phyloP scores from a whole-genome alignment of 2,888 invertebrate genomes.

The Dicranocentrus wangi region DNA sequence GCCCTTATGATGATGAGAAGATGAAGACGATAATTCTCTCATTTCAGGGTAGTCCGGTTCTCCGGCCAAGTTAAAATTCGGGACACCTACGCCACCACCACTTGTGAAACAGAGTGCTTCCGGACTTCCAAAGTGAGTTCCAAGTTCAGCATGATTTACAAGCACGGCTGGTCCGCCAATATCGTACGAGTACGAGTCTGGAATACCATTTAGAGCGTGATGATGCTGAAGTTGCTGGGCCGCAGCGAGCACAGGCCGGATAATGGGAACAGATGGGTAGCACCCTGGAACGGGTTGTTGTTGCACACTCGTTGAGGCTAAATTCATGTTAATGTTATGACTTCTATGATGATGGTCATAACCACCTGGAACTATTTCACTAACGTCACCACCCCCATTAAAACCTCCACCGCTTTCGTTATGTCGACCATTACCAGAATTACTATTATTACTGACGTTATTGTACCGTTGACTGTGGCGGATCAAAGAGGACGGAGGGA shows the following conservation, averaged over 20 bases:
- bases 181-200: slow-evolving; percentile 56
- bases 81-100: slow-evolving; percentile 8
- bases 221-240: slow-evolving; percentile 30
- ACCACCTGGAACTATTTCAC: slow-evolving; percentile 31
- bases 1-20: slow-evolving; percentile 41
- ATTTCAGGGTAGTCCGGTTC: slow-evolving; percentile 49
- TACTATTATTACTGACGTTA: slow-evolving; percentile 19
- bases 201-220: slow-evolving; percentile 48
- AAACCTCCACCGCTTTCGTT: slow-evolving; percentile 24
- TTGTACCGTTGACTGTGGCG: slow-evolving; percentile 27
- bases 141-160: slow-evolving; percentile 46
- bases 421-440: slow-evolving; percentile 20
- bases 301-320: slow-evolving; percentile 54
- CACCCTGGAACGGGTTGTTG: slow-evolving; percentile 41
- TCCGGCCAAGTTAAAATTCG: slow-evolving; percentile 45
- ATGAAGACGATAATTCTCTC: slow-evolving; percentile 17
- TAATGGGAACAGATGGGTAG: slow-evolving; percentile 47
- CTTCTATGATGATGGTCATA: slow-evolving; percentile 47
- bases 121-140: slow-evolving; percentile 35
- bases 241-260: slow-evolving; percentile 49
- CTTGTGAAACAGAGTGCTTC: slow-evolving; percentile 25
- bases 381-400: slow-evolving; percentile 34
- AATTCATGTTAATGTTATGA: slow-evolving; percentile 66
- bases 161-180: slow-evolving; percentile 19
- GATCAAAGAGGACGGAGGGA: slow-evolving; percentile 52